Evolutionary conservation across 2,113 vertebrate genomes (phyloP), one percentile per base, ranked within the genome.

Genomic region (Anoplopoma fimbria): DNA sequence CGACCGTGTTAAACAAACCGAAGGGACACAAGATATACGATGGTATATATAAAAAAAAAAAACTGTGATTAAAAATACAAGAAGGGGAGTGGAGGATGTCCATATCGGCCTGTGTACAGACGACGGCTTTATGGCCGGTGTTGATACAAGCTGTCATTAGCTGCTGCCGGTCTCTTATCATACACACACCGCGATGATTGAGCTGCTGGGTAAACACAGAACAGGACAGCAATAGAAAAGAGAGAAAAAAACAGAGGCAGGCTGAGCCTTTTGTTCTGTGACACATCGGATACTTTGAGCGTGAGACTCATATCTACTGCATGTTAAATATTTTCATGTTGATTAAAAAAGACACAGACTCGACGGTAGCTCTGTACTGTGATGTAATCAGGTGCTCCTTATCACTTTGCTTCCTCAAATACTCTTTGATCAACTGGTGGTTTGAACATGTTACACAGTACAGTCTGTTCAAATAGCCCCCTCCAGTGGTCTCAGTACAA

Each of bases 101-200:
- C 60, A 81, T 75, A 79, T 82, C 34, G 38, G 27, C 21, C 53
- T 69, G 75, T 89, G 71, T 70, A 55, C 77, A 87, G 83, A 83
- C 1, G 36, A 68, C 1, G 12, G 79, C 77, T 93, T 91, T 90
- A 93, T 88, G 76, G 88, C 81, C 77, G 0, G 2, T 90, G 91
- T 87, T 89, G 88, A 94, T 84, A 76, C 75, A 87, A 84, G 83
- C 77, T 84, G 88, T 91, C 87, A 81, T 91, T 80, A 88, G 82
- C 81, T 83, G 80, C 90, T 62, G 89, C 58, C 67, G 61, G 75
- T 65, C 81, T 70, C 90, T 92, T 90, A 92, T 93, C 89, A 36
- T n/a, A 45, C 55, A 29, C 72, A 69, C 79, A 60, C 69, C 13
- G 9, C 8, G 34, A 81, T 85, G 88, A 92, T 23, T 72, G 86